Conservation (phyloP, 2,888 invertebrate genomes). For the Liopterus haemorrhoidalis region DNA sequence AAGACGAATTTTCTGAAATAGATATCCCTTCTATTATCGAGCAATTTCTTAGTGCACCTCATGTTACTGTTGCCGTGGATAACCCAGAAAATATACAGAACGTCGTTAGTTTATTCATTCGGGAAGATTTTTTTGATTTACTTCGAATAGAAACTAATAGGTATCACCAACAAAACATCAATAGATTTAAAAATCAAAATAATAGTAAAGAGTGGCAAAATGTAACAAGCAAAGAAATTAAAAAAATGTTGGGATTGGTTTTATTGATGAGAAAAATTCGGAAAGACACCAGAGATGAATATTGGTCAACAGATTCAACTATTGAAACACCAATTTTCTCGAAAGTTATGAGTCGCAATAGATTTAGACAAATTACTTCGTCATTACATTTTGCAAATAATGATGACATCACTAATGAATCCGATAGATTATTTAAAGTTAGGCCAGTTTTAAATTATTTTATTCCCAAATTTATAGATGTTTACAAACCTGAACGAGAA, state of each 20-base stretch:
- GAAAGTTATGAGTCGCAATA: constrained; percentile 20
- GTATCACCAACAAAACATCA: not conserved
- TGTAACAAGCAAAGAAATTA: constrained; percentile 13
- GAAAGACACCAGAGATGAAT: constrained; percentile 22
- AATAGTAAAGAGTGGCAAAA: constrained; percentile 2
- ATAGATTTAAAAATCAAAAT: not conserved
- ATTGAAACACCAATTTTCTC: constrained; percentile 20
- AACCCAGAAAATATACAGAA: not conserved
- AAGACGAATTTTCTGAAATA: not conserved
- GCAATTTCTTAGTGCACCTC: not conserved
- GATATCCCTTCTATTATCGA: not conserved
- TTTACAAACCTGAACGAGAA: constrained; percentile 20
- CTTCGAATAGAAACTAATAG: not conserved
- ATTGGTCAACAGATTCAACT: constrained; percentile 18
- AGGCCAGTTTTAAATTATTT: constrained; percentile 20
- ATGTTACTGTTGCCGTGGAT: not conserved
- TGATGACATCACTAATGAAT: constrained; percentile 15
- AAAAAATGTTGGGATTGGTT: constrained; percentile 22
- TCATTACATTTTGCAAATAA: constrained; percentile 24
- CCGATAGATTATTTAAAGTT: constrained; percentile 21
- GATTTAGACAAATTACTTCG: constrained; percentile 20
- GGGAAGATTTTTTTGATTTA: not conserved
- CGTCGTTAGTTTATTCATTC: not conserved
- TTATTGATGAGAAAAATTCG: constrained; percentile 25
- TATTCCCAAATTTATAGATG: constrained; percentile 21